Evolutionary conservation across 2,888 invertebrate species (phyloP).

Genomic region (Scaptomyza parva): DNA sequence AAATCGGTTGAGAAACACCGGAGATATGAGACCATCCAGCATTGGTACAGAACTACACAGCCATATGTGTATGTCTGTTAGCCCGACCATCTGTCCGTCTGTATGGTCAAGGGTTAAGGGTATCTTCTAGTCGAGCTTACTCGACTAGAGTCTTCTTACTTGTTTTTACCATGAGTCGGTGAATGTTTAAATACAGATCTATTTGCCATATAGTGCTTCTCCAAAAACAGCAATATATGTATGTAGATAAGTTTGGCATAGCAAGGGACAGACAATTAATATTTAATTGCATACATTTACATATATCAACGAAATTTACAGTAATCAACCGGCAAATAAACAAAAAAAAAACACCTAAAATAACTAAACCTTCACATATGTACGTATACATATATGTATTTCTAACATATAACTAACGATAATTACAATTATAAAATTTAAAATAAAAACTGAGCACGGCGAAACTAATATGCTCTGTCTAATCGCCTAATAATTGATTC

Average conservation of each 20-base stretch:
- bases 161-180: constrained; percentile 2
- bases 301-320: constrained; percentile 72
- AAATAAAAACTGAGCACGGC: constrained; percentile 19
- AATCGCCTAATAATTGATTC: no score
- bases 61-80: no score
- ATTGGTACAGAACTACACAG: no score
- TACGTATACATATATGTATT: no score
- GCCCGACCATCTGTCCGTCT: no score
- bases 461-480: constrained; percentile 19
- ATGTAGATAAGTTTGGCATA: constrained; percentile 21
- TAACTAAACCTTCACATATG: not conserved
- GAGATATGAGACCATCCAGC: no score
- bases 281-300: constrained; percentile 64
- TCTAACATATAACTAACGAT: not conserved
- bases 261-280: constrained; percentile 72
- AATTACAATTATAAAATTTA: not conserved
- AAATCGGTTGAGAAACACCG: no score
- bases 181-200: constrained; percentile 36
- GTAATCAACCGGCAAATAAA: constrained; percentile 52
- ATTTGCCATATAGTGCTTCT: constrained; percentile 20
- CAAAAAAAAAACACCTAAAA: constrained; percentile 2
- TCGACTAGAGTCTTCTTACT: no score
- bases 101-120: no score
- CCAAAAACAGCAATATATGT: constrained; percentile 9
- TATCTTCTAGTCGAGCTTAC: no score